Evolutionary conservation across 2,113 vertebrate species (phyloP).

Genomic region (Osmerus eperlanus): DNA sequence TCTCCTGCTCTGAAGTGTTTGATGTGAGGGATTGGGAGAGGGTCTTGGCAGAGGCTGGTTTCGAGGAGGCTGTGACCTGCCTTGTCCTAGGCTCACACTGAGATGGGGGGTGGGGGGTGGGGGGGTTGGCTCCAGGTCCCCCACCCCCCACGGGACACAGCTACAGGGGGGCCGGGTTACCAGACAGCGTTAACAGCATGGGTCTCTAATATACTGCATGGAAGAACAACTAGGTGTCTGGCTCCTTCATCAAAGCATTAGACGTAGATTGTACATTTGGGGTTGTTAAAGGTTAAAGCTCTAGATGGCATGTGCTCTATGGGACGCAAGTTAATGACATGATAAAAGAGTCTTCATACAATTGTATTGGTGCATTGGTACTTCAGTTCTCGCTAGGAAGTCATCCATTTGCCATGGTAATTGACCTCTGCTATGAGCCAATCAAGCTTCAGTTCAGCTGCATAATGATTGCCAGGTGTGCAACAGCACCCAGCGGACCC

Average conservation of each 20-base stretch:
- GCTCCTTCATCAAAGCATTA: too few species aligned
- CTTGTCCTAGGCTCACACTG: conserved; percentile 34
- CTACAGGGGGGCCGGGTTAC: too few species aligned
- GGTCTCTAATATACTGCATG: too few species aligned
- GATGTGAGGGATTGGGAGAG: conserved; percentile 46
- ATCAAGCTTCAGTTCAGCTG: neutral
- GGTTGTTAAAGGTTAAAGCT: too few species aligned
- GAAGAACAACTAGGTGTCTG: too few species aligned
- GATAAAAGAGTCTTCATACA: too few species aligned
- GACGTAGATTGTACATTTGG: too few species aligned
- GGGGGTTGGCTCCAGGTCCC: too few species aligned
- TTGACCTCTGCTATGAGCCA: conserved; percentile 57
- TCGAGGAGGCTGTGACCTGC: conserved; percentile 32
- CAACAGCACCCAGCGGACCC: conserved; percentile 18
- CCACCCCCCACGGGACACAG: neutral
- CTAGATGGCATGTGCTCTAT: too few species aligned
- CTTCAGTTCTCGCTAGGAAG: conserved; percentile 36
- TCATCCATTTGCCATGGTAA: conserved; percentile 40
- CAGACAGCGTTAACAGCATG: too few species aligned
- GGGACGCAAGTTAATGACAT: too few species aligned
- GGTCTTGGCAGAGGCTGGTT: conserved; percentile 49
- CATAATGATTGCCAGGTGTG: conserved; percentile 25
- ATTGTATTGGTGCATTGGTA: too few species aligned
- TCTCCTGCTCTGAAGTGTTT: conserved; percentile 44
- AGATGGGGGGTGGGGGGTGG: conserved; percentile 27